Percentiles rank a stretch among this genome's conserved stretches.
Evolutionary conservation across 2,113 vertebrate genomes (phyloP).

Genomic region (Struthidea cinerea): DNA sequence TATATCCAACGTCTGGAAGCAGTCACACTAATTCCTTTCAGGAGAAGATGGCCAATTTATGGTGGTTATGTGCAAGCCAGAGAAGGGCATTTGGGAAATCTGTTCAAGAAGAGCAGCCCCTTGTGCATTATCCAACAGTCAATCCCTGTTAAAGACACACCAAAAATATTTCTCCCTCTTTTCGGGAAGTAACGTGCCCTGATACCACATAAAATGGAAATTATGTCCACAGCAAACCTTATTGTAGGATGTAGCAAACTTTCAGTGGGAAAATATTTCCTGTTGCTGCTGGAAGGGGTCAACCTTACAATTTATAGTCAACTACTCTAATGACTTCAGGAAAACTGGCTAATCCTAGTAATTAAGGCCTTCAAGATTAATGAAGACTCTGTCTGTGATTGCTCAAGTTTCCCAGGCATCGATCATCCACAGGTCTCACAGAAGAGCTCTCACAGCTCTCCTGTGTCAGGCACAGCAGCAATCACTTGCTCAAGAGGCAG

Average conservation of each 20-base stretch:
- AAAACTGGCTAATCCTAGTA: not conserved
- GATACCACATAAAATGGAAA: not conserved
- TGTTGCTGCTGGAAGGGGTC: not conserved
- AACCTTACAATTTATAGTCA: not conserved
- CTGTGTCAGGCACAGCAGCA: not conserved
- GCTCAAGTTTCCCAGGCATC: not conserved
- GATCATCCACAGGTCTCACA: not conserved
- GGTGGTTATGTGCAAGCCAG: not conserved
- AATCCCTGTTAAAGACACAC: not conserved
- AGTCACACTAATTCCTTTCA: not conserved
- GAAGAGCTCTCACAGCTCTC: not conserved
- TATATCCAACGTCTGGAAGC: not conserved
- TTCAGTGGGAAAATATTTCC: not conserved
- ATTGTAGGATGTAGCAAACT: not conserved
- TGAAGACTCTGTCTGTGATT: not conserved
- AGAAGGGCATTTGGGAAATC: not conserved
- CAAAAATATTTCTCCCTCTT: not conserved
- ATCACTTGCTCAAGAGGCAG: not conserved
- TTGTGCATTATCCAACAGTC: not conserved
- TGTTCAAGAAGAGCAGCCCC: not conserved
- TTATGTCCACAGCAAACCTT: not conserved
- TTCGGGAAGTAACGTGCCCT: not conserved
- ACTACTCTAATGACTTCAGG: not conserved
- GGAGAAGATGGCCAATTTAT: not conserved
- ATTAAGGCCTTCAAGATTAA: constrained; percentile 19